These are phyloP conservation scores for Drosophila saltans DNA, from an alignment of 1,140 invertebrate species.

Conservation along the genomic window DNA sequence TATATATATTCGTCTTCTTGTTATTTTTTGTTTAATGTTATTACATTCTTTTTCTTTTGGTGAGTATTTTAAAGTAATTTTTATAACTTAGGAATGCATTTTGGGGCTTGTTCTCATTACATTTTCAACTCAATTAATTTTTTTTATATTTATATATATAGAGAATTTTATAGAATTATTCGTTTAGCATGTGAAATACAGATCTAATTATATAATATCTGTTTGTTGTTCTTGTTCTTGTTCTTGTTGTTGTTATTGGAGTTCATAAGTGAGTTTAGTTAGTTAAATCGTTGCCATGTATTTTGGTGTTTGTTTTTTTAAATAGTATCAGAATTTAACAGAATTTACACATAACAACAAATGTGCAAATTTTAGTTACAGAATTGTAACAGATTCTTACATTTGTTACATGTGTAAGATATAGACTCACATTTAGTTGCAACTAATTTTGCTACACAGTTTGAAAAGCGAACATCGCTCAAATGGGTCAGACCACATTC, in stretches of 20 bases:
- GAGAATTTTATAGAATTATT: slow-evolving; percentile 24
- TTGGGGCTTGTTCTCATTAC: slow-evolving; percentile 26
- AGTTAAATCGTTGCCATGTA: slow-evolving; percentile 67
- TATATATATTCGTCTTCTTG: slow-evolving; percentile 39
- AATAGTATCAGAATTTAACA: slow-evolving; percentile 41
- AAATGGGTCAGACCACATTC: slow-evolving; percentile 68
- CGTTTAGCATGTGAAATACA: slow-evolving; percentile 26
- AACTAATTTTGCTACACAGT: slow-evolving; percentile 71
- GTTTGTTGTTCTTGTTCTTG: slow-evolving; percentile 33
- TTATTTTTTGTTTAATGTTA: slow-evolving; percentile 36
- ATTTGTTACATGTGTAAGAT: no score
- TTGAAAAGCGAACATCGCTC: slow-evolving; percentile 81
- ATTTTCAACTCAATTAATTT: slow-evolving; percentile 16
- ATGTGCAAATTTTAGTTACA: neutral
- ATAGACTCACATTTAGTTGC: slow-evolving; percentile 64
- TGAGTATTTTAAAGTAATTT: slow-evolving; percentile 52
- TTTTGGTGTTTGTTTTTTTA: slow-evolving; percentile 42
- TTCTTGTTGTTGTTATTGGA: slow-evolving; percentile 42
- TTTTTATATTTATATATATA: slow-evolving; percentile 1
- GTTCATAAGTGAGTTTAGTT: slow-evolving; percentile 65
- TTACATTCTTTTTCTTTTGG: slow-evolving; percentile 25
- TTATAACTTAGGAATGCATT: slow-evolving; percentile 54
- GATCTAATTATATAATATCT: slow-evolving; percentile 29
- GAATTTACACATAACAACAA: slow-evolving; percentile 27
- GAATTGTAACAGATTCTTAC: no score